Percentiles rank a stretch among this genome's conserved stretches.
phyloP scores from a whole-genome alignment of 1,140 invertebrate species.

The Colletes latitarsis region DNA sequence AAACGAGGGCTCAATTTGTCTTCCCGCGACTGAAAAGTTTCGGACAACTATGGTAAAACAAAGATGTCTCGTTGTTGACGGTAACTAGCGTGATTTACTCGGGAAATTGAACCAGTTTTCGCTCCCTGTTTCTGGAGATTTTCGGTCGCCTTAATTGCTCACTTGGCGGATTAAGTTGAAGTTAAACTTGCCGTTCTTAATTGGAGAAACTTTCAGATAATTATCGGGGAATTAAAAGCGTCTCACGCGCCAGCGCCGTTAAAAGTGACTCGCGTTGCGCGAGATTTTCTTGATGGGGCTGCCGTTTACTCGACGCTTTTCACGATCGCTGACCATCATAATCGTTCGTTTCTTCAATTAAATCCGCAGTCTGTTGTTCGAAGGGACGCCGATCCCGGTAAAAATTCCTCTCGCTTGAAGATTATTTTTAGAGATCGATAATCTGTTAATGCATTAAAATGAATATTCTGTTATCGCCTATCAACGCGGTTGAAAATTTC shows the following conservation, averaged over 20 bases:
- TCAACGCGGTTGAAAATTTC: slow-evolving; percentile 11
- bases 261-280: neutral
- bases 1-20: too few relatives aligned
- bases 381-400: too few relatives aligned
- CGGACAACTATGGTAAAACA: neutral
- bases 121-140: neutral
- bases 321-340: neutral
- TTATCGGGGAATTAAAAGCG: slow-evolving; percentile 26
- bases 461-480: too few relatives aligned
- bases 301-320: neutral
- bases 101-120: slow-evolving; percentile 9
- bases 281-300: neutral
- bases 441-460: too few relatives aligned
- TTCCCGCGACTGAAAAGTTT: neutral
- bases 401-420: too few relatives aligned
- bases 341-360: too few relatives aligned
- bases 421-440: too few relatives aligned
- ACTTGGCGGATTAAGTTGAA: slow-evolving; percentile 7
- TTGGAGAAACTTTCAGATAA: slow-evolving; percentile 25
- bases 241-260: neutral
- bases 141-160: slow-evolving; percentile 21
- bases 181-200: slow-evolving; percentile 16
- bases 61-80: neutral
- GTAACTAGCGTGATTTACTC: neutral
- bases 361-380: too few relatives aligned